A percentile compares a stretch with the other conserved stretches of the same genome.
These are phyloP conservation scores for Cantharis flavilabris DNA, from an alignment of 2,888 invertebrate species.

Conservation along the genomic window DNA sequence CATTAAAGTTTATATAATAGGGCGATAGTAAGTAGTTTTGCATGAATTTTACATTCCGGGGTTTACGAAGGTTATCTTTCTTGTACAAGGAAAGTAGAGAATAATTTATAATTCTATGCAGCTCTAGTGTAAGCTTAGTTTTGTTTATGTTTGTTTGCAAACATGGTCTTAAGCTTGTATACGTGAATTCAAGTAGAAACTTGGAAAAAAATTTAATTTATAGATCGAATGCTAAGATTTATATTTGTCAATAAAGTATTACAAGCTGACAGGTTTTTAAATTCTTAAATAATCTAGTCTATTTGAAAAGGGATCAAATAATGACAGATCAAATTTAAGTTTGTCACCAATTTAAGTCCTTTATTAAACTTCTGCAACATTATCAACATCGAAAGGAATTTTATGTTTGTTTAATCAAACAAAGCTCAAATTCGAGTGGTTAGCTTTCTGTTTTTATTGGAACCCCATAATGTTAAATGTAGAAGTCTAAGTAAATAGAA, in stretches of 20 bases:
- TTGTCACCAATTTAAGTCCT: not conserved
- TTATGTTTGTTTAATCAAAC: not conserved
- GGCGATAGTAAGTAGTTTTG: constrained; percentile 34
- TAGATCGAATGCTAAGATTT: not conserved
- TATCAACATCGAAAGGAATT: not conserved
- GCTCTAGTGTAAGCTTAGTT: constrained; percentile 32
- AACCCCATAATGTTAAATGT: not conserved
- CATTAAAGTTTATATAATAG: not conserved
- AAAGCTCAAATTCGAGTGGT: not conserved
- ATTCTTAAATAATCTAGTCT: not conserved
- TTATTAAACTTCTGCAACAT: not conserved
- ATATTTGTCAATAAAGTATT: not conserved
- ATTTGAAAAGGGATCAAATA: not conserved
- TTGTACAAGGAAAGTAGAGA: constrained; percentile 42
- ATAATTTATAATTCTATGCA: constrained; percentile 48
- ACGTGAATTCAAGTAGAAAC: not conserved
- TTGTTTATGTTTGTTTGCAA: constrained; percentile 11
- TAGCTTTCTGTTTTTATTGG: not conserved
- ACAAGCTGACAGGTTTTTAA: not conserved
- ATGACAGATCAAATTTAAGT: not conserved
- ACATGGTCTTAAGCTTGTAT: not conserved
- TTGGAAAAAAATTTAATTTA: not conserved
- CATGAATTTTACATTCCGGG: constrained; percentile 39
- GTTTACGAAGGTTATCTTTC: constrained; percentile 44
- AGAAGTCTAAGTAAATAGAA: not conserved